Evolutionary conservation across 2,888 invertebrate genomes (phyloP), one percentile per base, ranked within the genome.

Genomic region (Drosophila aldrichi): DNA sequence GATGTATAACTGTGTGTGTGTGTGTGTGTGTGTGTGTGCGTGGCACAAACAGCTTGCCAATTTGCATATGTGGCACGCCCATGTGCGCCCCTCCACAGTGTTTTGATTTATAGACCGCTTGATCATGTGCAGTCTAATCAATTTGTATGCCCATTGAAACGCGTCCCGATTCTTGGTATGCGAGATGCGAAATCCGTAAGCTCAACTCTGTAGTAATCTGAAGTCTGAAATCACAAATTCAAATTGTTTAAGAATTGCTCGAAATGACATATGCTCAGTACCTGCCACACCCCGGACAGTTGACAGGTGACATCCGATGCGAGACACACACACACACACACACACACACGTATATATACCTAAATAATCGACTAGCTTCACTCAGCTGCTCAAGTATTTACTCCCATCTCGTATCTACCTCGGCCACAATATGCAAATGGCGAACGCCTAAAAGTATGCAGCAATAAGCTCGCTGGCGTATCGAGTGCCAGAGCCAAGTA

Each of bases 41-140:
- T 55, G 20, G 56, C 48, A 71, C 67, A 71, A 69, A 55, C 63
- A 75, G 46, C 38, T 55, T 70, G 82, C 49, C 51, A 60, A 85
- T 82, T 84, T 85, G 73, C 82, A 82, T 82, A 78, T 59, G 56
- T 34, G 52, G 36, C 40, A 46, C 46, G 40, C 61, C 46, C 49
- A 49, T 36, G 48, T 2, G 52, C 60, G 52, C 22, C 43, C 29
- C 76, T 56, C 41, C 43, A 51, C 48, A 61, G 69, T 65, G 59
- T 79, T 83, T 70, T 86, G 84, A 86, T 79, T 83, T 86, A 81
- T 73, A 52, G 62, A 36, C 38, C 66, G 70, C 57, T 57, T 57
- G 51, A 67, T 60, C 61, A 64, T 40, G 43, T 32, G 54, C 12
- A 48, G 48, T 48, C 57, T 63, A 75, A 75, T 79, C 65, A 79